Base-by-base conservation (phyloP, 2,113 vertebrate genomes). In the Chaetops frenatus region DNA sequence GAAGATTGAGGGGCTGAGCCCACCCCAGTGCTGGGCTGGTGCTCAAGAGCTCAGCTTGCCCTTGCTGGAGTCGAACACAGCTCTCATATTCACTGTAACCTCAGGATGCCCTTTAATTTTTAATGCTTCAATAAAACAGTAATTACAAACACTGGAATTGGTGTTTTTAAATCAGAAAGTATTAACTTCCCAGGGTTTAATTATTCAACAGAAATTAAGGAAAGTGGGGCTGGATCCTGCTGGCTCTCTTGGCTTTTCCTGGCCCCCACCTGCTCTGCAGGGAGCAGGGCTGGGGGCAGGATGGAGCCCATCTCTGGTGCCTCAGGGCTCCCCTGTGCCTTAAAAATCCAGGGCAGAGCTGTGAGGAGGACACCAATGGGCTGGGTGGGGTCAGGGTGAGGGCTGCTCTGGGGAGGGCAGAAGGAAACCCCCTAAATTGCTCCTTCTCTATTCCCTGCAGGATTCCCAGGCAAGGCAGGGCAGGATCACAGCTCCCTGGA, bases 201-300 rank as follows among this genome's bases (percentile, higher is more conserved):
- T 98, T 98, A 98, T 97, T 98, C 96, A 97, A 62, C 19, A 97
- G 97, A 96, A 97, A 96, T 96, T 94, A 97, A 96, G 96, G 96
- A 84, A 88, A 95, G 66, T 8, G 14, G 15, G 28, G 62, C 57
- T 56, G 70, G 42, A 66, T 84, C 81, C 82, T 86, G 91, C 62
- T 73, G 86, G 33, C 64, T 77, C 17, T 20, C 50, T 65, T 25
- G 65, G 40, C 31, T 60, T 67, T 61, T n/a, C 36, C 69, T 53
- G 7, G 21, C 23, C 8, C 36, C 1, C 22, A 72, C 61, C 45
- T 4, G 21, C 54, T 57, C 40, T 3, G 50, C 22, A 50, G n/a
- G 35, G 36, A n/a, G 35, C 7, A 35, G 23, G 67, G 50, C n/a
- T 62, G 48, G 60, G 48, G 27, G 19, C 10, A 33, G 33, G 51